phyloP scores from a whole-genome alignment of 2,888 invertebrate species.

The Agonopterix alstromeriana region DNA sequence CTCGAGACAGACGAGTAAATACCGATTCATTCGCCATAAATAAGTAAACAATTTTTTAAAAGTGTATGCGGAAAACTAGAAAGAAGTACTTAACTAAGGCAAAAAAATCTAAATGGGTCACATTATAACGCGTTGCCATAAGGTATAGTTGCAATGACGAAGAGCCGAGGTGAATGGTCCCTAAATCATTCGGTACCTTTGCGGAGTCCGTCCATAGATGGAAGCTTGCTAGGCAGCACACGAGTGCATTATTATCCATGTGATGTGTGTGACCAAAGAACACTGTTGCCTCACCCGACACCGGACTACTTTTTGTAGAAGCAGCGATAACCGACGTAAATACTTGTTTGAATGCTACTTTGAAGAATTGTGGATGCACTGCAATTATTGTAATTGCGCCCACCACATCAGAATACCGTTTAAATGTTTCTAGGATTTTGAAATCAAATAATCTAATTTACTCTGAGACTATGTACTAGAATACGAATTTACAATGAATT shows the following conservation, averaged over 20 bases:
- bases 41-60: conserved; percentile 9
- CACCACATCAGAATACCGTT: neutral
- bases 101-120: conserved; percentile 15
- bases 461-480: too few relatives aligned
- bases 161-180: conserved; percentile 53
- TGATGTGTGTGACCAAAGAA: conserved; percentile 17
- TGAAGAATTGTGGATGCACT: conserved; percentile 1
- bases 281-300: conserved; percentile 7
- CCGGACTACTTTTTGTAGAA: conserved; percentile 26
- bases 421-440: too few relatives aligned
- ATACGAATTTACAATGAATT: too few relatives aligned
- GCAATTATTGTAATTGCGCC: conserved; percentile 15
- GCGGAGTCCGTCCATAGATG: conserved; percentile 46
- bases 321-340: conserved; percentile 8
- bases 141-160: conserved; percentile 28
- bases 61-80: neutral
- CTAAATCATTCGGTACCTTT: conserved; percentile 37
- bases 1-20: too few relatives aligned
- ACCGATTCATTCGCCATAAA: neutral
- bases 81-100: too few relatives aligned
- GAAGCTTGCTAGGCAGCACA: conserved; percentile 37
- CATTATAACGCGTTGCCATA: conserved; percentile 20
- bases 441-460: too few relatives aligned
- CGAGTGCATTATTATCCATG: neutral
- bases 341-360: conserved; percentile 6